Percentiles rank a stretch among this genome's conserved stretches.
These are phyloP conservation scores for Megalurothrips usitatus DNA, from an alignment of 2,888 invertebrate species.

Conservation along the genomic window DNA sequence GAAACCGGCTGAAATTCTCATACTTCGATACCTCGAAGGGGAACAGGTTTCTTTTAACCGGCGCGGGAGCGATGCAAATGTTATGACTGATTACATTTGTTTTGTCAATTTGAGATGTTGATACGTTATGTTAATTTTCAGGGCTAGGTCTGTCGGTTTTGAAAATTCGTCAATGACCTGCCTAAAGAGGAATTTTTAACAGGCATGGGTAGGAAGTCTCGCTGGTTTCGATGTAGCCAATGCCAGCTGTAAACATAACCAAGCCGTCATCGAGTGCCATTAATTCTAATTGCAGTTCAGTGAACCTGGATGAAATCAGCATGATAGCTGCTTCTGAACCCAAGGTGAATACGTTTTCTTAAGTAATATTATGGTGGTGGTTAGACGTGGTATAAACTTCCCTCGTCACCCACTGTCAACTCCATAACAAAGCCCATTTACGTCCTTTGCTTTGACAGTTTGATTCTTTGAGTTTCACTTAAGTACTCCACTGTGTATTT, in stretches of 20 bases:
- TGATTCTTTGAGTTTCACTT: conserved; percentile 30
- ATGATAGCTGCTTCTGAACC: conserved; percentile 91
- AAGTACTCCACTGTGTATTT: conserved; percentile 15
- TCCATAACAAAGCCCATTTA: too few species aligned
- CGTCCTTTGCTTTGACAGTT: background rate
- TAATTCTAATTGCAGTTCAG: conserved; percentile 44
- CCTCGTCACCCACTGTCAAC: too few species aligned
- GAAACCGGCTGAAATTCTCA: too few species aligned
- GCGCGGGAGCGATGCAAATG: too few species aligned
- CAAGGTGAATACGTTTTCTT: conserved; percentile 56
- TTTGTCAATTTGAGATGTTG: too few species aligned
- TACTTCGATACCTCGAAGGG: too few species aligned
- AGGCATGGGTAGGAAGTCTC: background rate
- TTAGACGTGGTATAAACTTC: background rate
- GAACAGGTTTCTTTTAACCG: too few species aligned
- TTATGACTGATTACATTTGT: too few species aligned
- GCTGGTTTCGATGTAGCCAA: background rate
- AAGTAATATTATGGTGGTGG: background rate
- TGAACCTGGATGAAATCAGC: conserved; percentile 82
- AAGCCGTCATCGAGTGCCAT: background rate
- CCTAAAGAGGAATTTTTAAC: background rate
- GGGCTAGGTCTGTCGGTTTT: background rate
- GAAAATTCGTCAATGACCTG: background rate
- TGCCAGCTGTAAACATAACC: conserved; percentile 22
- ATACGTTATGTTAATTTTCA: too few species aligned